Percentiles rank a stretch among this genome's conserved stretches.
Conservation (phyloP, 2,888 invertebrate genomes). For the Myathropa florea region DNA sequence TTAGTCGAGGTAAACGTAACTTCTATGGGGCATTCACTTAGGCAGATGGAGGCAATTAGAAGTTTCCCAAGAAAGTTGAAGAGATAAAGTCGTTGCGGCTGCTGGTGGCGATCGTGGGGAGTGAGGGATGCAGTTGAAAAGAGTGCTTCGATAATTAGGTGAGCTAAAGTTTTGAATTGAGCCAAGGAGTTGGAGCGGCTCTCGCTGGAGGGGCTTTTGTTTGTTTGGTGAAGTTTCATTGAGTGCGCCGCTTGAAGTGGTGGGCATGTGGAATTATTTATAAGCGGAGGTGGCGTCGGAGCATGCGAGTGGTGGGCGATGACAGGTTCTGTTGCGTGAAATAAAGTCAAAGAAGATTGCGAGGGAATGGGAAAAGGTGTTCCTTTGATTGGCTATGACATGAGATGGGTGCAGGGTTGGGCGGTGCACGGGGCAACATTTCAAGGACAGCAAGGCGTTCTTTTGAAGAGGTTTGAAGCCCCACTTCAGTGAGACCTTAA, state of each 20-base stretch:
- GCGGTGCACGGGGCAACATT: too few species aligned
- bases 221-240: background rate
- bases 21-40: slow-evolving; percentile 2
- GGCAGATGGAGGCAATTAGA: slow-evolving; percentile 20
- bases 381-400: too few species aligned
- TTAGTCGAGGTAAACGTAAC: slow-evolving; percentile 1
- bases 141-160: slow-evolving; percentile 3
- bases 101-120: background rate
- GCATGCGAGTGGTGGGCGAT: too few species aligned
- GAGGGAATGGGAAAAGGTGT: too few species aligned
- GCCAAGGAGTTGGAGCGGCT: background rate
- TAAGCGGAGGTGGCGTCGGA: background rate
- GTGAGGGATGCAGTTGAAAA: background rate
- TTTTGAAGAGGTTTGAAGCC: too few species aligned
- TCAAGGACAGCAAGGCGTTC: too few species aligned
- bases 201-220: background rate
- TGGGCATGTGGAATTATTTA: background rate
- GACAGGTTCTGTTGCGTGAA: too few species aligned
- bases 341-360: too few species aligned
- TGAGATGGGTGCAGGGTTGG: too few species aligned
- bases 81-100: slow-evolving; percentile 5
- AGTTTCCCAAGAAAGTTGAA: slow-evolving; percentile 13
- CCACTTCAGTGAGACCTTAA: too few species aligned
- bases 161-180: background rate
- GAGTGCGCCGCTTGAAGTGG: background rate